Conservation (phyloP, 2,888 invertebrate genomes). For the Acanthoscelides obtectus region DNA sequence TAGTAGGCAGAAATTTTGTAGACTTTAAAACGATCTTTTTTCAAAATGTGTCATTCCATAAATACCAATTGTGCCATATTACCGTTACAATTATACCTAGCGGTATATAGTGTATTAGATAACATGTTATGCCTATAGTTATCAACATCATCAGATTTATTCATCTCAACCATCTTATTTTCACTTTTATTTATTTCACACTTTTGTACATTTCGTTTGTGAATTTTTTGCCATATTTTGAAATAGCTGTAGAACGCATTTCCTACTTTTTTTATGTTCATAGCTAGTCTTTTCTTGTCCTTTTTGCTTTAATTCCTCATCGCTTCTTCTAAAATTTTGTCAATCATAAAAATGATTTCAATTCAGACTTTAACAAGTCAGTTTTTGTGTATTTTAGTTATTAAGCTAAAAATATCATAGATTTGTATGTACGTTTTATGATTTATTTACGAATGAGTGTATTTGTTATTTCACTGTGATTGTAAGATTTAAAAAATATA, state of each 20-base stretch:
- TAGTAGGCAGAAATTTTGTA: conserved; percentile 20
- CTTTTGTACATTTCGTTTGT: conserved; percentile 34
- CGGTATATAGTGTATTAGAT: conserved; percentile 16
- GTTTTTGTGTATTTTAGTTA: conserved; percentile 25
- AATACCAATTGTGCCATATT: conserved; percentile 32
- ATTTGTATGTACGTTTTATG: conserved; percentile 32
- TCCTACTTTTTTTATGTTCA: conserved; percentile 33
- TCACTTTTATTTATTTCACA: conserved; percentile 31
- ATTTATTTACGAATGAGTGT: conserved; percentile 36
- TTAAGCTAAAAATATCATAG: conserved; percentile 26
- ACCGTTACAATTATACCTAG: conserved; percentile 23
- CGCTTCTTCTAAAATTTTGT: conserved; percentile 12
- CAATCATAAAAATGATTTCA: conserved; percentile 39
- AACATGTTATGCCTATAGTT: neutral
- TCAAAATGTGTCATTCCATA: conserved; percentile 28
- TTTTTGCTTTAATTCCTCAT: conserved; percentile 21
- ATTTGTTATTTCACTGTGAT: conserved; percentile 44
- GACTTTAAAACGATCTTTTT: conserved; percentile 18
- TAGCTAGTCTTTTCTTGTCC: conserved; percentile 36
- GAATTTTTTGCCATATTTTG: conserved; percentile 43
- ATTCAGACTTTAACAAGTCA: conserved; percentile 19
- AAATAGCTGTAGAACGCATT: conserved; percentile 24
- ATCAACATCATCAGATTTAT: conserved; percentile 21
- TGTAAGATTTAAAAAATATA: conserved; percentile 39
- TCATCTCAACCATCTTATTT: conserved; percentile 25